Conservation (phyloP, 2,888 invertebrate genomes). For the Drosophila picticornis region DNA sequence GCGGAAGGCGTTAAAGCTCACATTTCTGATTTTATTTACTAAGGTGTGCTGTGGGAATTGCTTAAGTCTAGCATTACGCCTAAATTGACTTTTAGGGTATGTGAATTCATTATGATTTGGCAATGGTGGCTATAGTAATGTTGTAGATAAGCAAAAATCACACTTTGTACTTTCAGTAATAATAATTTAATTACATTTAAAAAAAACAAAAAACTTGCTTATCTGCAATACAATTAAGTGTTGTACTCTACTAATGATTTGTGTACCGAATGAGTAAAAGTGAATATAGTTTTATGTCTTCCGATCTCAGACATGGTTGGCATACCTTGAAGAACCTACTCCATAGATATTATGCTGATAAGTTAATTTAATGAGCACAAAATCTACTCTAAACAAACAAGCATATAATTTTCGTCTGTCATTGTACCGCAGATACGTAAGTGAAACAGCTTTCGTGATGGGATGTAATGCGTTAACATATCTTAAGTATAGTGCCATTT, state of each 20-base stretch:
- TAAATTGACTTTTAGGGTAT: not conserved
- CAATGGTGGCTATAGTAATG: not conserved
- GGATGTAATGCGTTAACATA: not conserved
- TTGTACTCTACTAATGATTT: not conserved
- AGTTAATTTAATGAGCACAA: not conserved
- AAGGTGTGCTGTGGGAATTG: conserved; percentile 1
- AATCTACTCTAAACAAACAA: not conserved
- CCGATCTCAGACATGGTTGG: not conserved
- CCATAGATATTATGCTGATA: not conserved
- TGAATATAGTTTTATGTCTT: not conserved
- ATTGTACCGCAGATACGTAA: not conserved
- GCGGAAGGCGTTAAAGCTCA: conserved; percentile 13
- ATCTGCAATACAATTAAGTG: not conserved
- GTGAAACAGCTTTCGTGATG: not conserved
- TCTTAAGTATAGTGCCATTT: conserved; percentile 10
- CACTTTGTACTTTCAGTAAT: not conserved
- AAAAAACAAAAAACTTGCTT: not conserved
- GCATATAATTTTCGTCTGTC: not conserved
- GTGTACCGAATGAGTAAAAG: not conserved
- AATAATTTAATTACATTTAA: not conserved
- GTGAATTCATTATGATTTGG: not conserved
- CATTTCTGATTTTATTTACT: not conserved
- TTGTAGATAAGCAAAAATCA: not conserved
- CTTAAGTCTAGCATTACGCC: conserved; percentile 1
- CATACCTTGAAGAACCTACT: not conserved